Conservation (phyloP, 2,113 vertebrate genomes). For the Thymallus thymallus region DNA sequence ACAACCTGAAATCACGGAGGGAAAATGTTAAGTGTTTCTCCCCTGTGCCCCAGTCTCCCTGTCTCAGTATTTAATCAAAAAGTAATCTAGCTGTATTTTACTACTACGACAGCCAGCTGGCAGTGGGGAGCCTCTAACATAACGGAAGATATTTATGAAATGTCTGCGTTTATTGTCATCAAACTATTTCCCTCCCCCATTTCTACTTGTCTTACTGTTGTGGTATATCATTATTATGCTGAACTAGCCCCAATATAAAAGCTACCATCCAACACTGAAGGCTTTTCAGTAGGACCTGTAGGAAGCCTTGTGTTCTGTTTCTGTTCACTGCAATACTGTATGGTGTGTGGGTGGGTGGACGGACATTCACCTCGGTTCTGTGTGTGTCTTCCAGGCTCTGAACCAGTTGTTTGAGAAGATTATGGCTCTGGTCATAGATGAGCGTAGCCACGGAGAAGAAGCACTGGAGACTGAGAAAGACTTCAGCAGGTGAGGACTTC, state of each 20-base stretch:
- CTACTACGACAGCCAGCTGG: slow-evolving; percentile 14
- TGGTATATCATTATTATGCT: background rate
- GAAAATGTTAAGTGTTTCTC: slow-evolving; percentile 46
- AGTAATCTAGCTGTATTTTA: slow-evolving; percentile 55
- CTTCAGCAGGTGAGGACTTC: slow-evolving; percentile 98
- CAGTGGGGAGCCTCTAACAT: slow-evolving; percentile 32
- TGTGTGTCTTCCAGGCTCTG: slow-evolving; percentile 78
- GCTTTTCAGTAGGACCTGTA: too few species aligned
- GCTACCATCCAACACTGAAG: too few species aligned
- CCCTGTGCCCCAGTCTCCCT: slow-evolving; percentile 14
- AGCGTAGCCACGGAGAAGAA: slow-evolving; percentile 96
- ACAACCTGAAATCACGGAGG: slow-evolving; percentile 26
- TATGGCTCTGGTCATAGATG: slow-evolving; percentile 97
- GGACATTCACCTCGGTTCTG: slow-evolving; percentile 12
- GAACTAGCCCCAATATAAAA: background rate
- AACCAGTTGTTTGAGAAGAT: slow-evolving; percentile 99
- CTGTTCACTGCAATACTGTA: background rate
- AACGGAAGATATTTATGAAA: slow-evolving; percentile 25
- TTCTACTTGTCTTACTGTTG: background rate
- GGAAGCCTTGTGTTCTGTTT: background rate
- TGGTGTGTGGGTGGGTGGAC: background rate
- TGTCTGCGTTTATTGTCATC: background rate
- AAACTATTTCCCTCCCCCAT: background rate
- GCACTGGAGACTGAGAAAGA: slow-evolving; percentile 98
- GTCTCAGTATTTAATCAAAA: slow-evolving; percentile 54